These are phyloP conservation scores for Microctonus aethiopoides DNA, from an alignment of 2,888 invertebrate species.

Conservation along the genomic window DNA sequence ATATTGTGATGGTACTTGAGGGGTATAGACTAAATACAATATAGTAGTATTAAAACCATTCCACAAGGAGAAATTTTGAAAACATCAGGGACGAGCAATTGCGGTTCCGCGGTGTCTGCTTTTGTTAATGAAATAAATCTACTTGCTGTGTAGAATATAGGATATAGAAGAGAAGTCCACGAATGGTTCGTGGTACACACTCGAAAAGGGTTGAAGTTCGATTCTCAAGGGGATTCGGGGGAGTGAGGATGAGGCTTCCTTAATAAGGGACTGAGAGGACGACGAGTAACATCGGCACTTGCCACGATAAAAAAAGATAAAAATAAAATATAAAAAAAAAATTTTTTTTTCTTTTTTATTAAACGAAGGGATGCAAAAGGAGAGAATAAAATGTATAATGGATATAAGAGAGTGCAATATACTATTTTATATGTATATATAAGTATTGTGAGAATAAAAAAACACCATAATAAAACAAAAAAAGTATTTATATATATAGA, in stretches of 20 bases:
- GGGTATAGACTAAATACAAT: no score
- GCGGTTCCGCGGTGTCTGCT: slow-evolving; percentile 26
- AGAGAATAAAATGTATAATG: slow-evolving; percentile 39
- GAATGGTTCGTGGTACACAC: not conserved
- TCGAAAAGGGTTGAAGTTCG: slow-evolving; percentile 60
- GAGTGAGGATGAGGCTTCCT: slow-evolving; percentile 46
- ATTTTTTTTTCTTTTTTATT: no score
- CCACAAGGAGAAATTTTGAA: slow-evolving; percentile 2
- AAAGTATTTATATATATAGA: slow-evolving; percentile 6
- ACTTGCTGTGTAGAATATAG: not conserved
- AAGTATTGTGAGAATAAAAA: slow-evolving; percentile 14
- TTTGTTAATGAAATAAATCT: slow-evolving; percentile 53
- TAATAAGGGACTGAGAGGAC: slow-evolving; percentile 56
- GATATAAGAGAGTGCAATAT: slow-evolving; percentile 35
- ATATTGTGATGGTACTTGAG: not conserved
- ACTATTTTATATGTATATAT: no score
- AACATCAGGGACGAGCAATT: slow-evolving; percentile 14
- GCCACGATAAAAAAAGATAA: not conserved
- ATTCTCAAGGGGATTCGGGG: slow-evolving; percentile 53
- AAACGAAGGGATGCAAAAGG: slow-evolving; percentile 40
- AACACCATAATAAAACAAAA: not conserved
- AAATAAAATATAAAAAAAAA: not conserved
- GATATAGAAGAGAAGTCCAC: slow-evolving; percentile 15
- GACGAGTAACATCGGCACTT: not conserved
- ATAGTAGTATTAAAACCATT: not conserved